Evolutionary conservation across 2,888 invertebrate genomes (phyloP).

Genomic region (Lithodes maja): DNA sequence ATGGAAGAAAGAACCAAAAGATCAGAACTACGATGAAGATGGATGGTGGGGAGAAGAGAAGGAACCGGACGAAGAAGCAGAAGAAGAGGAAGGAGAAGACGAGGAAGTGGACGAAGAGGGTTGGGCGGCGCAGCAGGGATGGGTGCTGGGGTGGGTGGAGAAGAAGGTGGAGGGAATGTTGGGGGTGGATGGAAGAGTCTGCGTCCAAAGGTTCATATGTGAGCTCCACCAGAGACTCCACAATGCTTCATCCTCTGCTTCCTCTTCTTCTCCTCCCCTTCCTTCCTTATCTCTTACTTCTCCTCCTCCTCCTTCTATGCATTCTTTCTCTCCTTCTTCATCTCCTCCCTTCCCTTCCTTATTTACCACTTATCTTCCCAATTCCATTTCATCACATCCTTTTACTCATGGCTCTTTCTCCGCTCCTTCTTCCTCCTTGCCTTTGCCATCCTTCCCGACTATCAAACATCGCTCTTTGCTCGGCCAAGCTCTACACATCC

Average conservation of each 20-base stretch:
- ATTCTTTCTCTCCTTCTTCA: background rate
- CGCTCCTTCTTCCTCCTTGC: background rate
- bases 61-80: background rate
- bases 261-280: background rate
- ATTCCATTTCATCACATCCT: background rate
- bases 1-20: background rate
- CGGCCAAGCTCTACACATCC: background rate
- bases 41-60: background rate
- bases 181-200: constrained; percentile 67
- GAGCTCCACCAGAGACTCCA: constrained; percentile 62
- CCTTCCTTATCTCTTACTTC: background rate
- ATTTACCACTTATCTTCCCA: background rate
- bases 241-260: background rate
- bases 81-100: background rate
- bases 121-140: background rate
- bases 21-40: background rate
- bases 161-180: background rate
- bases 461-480: background rate
- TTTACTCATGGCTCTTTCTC: background rate
- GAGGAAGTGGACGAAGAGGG: background rate
- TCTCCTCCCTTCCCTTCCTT: background rate
- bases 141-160: constrained; percentile 2
- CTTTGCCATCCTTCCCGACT: background rate
- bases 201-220: constrained; percentile 68
- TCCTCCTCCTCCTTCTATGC: background rate